phyloP scores from a whole-genome alignment of 1,140 invertebrate species.

The Magallana gigas region DNA sequence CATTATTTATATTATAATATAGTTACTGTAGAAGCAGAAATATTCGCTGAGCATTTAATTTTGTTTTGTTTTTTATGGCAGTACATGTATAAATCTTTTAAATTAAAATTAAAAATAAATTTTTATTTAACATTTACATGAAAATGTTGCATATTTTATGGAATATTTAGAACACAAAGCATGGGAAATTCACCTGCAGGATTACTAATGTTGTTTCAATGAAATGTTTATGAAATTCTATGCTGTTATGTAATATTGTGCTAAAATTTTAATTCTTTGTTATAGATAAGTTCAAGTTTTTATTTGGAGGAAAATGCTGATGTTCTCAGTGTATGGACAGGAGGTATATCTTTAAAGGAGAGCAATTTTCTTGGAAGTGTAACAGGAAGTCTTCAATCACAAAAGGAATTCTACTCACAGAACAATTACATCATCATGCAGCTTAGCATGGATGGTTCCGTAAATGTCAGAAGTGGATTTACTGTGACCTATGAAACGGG shows the following conservation, averaged over 20 bases:
- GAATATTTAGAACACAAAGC: neutral
- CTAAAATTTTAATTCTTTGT: neutral
- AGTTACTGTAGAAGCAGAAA: no score
- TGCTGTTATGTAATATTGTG: neutral
- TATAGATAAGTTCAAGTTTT: conserved; percentile 14
- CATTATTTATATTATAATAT: no score
- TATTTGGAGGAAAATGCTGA: conserved; percentile 45
- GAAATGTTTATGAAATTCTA: neutral
- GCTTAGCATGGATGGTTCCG: neutral
- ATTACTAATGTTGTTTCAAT: neutral
- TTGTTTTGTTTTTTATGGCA: no score
- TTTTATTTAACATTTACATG: no score
- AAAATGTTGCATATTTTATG: no score
- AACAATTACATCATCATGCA: conserved; percentile 37
- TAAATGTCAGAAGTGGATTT: neutral
- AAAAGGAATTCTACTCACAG: conserved; percentile 33
- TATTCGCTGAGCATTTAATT: no score
- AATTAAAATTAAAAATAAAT: no score
- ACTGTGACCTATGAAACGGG: conserved; percentile 17
- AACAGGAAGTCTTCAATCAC: conserved; percentile 10
- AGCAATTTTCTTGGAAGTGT: conserved; percentile 15
- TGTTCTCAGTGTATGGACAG: conserved; percentile 33
- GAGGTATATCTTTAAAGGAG: conserved; percentile 29
- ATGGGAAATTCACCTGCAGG: neutral
- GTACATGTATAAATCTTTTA: no score